Percentiles rank a stretch among this genome's conserved stretches.
phyloP scores from a whole-genome alignment of 2,113 vertebrate genomes.

The Delphinus delphis region DNA sequence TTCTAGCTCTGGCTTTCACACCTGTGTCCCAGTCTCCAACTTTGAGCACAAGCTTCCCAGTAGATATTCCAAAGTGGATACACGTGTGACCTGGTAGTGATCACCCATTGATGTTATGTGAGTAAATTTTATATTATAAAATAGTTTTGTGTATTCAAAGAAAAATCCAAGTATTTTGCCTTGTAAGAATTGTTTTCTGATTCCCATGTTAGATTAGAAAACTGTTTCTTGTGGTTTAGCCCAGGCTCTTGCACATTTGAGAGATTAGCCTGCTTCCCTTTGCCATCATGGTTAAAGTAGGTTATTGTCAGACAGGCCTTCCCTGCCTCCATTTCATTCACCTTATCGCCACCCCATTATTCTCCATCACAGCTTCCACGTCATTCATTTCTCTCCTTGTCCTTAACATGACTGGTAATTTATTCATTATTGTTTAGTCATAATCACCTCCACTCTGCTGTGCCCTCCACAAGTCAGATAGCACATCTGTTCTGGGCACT shows the following conservation, averaged over 20 bases:
- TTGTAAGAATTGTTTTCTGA: background rate
- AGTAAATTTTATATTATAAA: background rate
- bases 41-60: background rate
- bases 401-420: background rate
- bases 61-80: background rate
- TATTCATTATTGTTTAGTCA: background rate
- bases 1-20: background rate
- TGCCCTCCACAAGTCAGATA: background rate
- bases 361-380: background rate
- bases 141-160: background rate
- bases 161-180: background rate
- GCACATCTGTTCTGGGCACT: background rate
- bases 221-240: background rate
- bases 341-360: rapidly evolving
- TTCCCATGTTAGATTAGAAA: background rate
- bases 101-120: background rate
- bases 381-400: background rate
- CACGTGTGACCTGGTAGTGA: background rate
- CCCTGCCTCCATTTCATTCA: background rate
- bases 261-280: background rate
- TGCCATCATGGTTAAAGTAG: background rate
- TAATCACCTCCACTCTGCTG: background rate
- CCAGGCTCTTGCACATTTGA: background rate
- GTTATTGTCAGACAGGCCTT: background rate
- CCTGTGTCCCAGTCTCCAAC: background rate